Evolutionary conservation across 1,140 invertebrate genomes (phyloP), one percentile per base, ranked within the genome.

Genomic region (Bombus picipes): DNA sequence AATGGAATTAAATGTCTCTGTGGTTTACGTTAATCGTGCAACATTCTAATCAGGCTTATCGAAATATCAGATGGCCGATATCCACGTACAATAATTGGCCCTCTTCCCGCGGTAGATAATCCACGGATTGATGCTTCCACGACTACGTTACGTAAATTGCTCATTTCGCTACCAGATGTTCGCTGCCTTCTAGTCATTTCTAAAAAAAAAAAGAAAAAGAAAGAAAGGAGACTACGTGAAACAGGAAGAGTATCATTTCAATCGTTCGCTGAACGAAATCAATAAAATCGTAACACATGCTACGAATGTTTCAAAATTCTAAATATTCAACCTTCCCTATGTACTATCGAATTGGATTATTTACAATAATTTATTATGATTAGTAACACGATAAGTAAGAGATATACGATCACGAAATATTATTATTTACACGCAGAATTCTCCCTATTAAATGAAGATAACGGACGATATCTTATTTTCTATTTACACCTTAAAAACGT

Each of bases 41-140:
- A 75, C 81, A 89, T 91, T 89, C 86, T 91, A 91, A 91, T 89
- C 88, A 66, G 75, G 71, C 78, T 88, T 91, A 91, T 92, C 90
- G 83, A 89, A 89, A 92, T 91, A 92, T 92, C 91, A 86, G 80
- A 86, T 80, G 79, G 53, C 75, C 85, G 88, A 92, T 92, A 93
- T 88, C 88, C 80, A 66, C 71, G 65, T 66, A 82, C 88, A 89
- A 93, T 93, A 92, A 92, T 91, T 91, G 88, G 80, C 81, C 82
- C 81, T 77, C 83, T 91, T 87, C 74, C 74, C 82, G 82, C 66
- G 81, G 66, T n/a, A 92, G 90, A 92, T 93, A 93, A 93, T 93
- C 92, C 92, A 81, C 77, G 84, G 90, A 93, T 93, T 88, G 87
- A 91, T 87, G 87, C 84, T 43, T 87, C 66, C 78, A 74, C 87